Evolutionary conservation across 2,888 invertebrate species (phyloP).

Genomic region (Agriopis marginaria): DNA sequence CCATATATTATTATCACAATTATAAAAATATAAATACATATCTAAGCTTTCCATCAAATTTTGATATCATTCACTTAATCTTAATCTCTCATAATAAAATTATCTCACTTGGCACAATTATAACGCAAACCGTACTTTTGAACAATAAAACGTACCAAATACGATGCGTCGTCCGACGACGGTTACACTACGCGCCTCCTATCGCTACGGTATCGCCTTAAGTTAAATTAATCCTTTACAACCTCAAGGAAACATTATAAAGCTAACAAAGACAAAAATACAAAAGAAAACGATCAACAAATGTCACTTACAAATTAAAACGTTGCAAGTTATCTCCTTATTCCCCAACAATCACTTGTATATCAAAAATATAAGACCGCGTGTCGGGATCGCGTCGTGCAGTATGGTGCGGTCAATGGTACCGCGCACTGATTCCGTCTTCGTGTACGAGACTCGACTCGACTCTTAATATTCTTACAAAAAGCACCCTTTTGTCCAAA

Average conservation of each 20-base stretch:
- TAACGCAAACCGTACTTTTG: slow-evolving; percentile 80
- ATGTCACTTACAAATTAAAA: slow-evolving; percentile 84
- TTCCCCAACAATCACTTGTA: slow-evolving; percentile 80
- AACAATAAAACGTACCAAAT: slow-evolving; percentile 71
- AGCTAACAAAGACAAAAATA: slow-evolving; percentile 85
- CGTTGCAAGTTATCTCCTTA: slow-evolving; percentile 76
- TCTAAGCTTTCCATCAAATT: slow-evolving; percentile 80
- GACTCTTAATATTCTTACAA: slow-evolving; percentile 64
- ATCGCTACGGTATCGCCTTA: slow-evolving; percentile 70
- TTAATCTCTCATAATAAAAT: slow-evolving; percentile 82
- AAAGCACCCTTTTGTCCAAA: slow-evolving; percentile 68
- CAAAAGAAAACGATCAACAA: slow-evolving; percentile 84
- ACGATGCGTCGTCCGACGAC: slow-evolving; percentile 66
- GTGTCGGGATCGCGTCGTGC: slow-evolving; percentile 5
- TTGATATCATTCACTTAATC: slow-evolving; percentile 85
- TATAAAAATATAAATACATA: slow-evolving; percentile 80
- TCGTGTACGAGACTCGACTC: slow-evolving; percentile 54
- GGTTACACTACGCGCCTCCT: slow-evolving; percentile 64
- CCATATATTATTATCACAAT: slow-evolving; percentile 85
- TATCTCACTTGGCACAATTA: slow-evolving; percentile 85
- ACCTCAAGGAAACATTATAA: slow-evolving; percentile 79
- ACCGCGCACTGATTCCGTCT: slow-evolving; percentile 44
- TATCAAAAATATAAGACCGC: slow-evolving; percentile 77
- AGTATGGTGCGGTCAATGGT: slow-evolving; percentile 11
- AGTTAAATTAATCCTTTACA: slow-evolving; percentile 66